These are phyloP conservation scores for Pangasius mekongensis DNA, from an alignment of 2,797 vertebrate species.

Conservation along the genomic window DNA sequence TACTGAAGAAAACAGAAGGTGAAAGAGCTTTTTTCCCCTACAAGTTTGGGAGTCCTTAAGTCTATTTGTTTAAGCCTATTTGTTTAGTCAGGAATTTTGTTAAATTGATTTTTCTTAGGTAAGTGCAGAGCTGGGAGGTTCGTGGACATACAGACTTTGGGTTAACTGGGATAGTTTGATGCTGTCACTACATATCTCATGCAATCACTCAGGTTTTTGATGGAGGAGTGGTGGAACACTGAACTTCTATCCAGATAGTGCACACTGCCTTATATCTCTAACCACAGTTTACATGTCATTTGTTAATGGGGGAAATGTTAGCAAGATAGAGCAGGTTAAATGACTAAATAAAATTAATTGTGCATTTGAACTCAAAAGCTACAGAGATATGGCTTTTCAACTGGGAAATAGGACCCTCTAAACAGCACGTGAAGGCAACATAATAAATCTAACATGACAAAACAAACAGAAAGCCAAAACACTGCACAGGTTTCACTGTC, in stretches of 20 bases:
- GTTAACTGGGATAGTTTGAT: neutral
- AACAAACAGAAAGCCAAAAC: neutral
- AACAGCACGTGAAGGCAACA: neutral
- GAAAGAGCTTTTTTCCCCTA: neutral
- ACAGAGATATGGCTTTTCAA: neutral
- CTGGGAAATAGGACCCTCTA: neutral
- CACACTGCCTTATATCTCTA: neutral
- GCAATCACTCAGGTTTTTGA: neutral
- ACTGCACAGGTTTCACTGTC: neutral
- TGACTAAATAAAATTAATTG: neutral
- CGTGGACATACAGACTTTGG: neutral
- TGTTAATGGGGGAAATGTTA: neutral
- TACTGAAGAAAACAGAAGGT: neutral
- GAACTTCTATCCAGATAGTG: neutral
- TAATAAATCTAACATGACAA: constrained; percentile 9
- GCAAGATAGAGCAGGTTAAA: neutral
- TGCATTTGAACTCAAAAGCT: neutral
- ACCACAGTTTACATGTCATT: neutral
- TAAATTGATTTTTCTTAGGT: neutral
- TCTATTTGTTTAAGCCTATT: neutral
- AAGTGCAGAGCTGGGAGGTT: neutral
- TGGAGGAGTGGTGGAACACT: neutral
- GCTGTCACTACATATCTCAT: neutral
- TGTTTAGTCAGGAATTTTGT: neutral
- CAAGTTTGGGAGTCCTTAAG: neutral